Evolutionary conservation across 2,797 vertebrate species (phyloP).

Genomic region (Vipera ursinii): DNA sequence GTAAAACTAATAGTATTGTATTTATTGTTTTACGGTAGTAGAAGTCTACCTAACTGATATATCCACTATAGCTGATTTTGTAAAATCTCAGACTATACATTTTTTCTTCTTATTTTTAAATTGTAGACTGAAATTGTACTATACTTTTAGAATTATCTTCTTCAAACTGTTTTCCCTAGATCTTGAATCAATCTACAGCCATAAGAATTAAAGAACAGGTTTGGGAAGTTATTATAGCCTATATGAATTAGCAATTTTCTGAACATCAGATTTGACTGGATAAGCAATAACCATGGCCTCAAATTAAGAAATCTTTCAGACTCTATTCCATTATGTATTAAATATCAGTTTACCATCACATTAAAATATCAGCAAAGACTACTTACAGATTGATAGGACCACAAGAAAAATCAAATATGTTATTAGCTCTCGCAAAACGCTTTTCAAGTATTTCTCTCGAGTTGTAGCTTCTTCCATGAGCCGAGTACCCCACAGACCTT

Average conservation of each 20-base stretch:
- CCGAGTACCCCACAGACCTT: constrained; percentile 95
- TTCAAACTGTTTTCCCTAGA: not conserved
- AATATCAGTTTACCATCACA: not conserved
- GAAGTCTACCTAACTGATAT: not conserved
- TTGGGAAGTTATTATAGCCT: not conserved
- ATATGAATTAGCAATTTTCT: not conserved
- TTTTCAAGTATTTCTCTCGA: constrained; percentile 89
- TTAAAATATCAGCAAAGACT: not conserved
- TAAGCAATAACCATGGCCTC: not conserved
- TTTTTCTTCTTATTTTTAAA: not conserved
- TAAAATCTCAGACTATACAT: not conserved
- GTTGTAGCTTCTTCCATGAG: constrained; percentile 88
- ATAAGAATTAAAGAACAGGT: not conserved
- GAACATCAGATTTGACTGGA: not conserved
- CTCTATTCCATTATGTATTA: not conserved
- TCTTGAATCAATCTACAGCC: not conserved
- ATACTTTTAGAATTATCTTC: not conserved
- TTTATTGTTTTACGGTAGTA: not conserved
- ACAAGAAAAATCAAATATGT: constrained; percentile 88
- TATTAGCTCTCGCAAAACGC: constrained; percentile 86
- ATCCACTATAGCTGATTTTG: not conserved
- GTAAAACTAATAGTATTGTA: not conserved
- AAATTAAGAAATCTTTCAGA: not conserved
- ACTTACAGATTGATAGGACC: constrained; percentile 91
- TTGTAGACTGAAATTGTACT: not conserved